phyloP scores from a whole-genome alignment of 2,797 vertebrate species.

The Sebastes elongatus region DNA sequence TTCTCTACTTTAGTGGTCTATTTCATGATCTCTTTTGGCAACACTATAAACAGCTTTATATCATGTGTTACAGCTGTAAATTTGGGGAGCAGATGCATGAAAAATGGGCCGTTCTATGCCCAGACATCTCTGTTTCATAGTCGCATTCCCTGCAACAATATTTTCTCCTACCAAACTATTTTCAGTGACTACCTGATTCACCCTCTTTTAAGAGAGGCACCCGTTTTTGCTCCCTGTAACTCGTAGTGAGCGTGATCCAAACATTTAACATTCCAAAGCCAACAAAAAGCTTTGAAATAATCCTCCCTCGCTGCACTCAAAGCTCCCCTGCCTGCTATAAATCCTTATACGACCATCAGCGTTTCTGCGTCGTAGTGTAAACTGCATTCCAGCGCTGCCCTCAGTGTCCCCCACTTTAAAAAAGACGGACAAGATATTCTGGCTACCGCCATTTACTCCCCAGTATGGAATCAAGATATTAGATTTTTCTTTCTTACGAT shows the following conservation, averaged over 20 bases:
- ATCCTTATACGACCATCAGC: conserved; percentile 68
- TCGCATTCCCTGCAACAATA: background rate
- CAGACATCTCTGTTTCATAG: background rate
- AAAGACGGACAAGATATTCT: conserved; percentile 36
- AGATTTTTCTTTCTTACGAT: background rate
- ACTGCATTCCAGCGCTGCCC: conserved; percentile 58
- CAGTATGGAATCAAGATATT: background rate
- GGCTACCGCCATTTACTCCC: conserved; percentile 23
- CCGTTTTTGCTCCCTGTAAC: background rate
- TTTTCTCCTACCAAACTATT: background rate
- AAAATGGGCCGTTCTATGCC: background rate
- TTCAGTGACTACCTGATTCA: conserved; percentile 7
- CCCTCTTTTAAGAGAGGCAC: background rate
- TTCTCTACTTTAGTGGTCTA: background rate
- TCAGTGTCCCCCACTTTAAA: conserved; percentile 42
- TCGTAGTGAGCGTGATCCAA: conserved; percentile 7
- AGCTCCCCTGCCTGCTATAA: conserved; percentile 58
- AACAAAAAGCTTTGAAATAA: conserved; percentile 58
- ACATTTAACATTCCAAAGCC: conserved; percentile 60
- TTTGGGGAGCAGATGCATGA: conserved; percentile 17
- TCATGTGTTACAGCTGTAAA: conserved; percentile 20
- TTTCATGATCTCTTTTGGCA: conserved; percentile 15
- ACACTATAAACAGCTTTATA: conserved; percentile 11
- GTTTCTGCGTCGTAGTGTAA: conserved; percentile 41
- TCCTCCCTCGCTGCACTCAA: conserved; percentile 46